Conservation (phyloP, 2,888 invertebrate species). For the Cataglyphis livida region DNA sequence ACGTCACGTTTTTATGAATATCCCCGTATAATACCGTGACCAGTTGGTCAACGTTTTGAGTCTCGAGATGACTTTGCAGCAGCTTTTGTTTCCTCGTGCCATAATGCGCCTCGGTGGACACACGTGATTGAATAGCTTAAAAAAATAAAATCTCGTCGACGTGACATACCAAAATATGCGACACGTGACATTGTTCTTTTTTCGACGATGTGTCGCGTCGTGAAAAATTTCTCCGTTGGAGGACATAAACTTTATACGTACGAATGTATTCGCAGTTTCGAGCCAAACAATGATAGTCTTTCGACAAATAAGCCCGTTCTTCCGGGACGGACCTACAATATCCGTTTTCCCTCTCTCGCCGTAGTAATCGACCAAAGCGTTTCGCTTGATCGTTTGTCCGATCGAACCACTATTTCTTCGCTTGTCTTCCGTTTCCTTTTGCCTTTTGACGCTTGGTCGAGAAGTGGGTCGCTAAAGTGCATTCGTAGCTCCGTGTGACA, state of each 20-base stretch:
- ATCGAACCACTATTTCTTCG: conserved; percentile 39
- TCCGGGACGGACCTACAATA: conserved; percentile 1
- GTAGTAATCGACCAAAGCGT: conserved; percentile 32
- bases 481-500: conserved; percentile 4
- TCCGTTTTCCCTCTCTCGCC: conserved; percentile 14
- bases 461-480: conserved; percentile 21
- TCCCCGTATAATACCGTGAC: background rate
- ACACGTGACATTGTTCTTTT: conserved; percentile 74
- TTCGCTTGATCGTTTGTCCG: conserved; percentile 31
- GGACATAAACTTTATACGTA: conserved; percentile 78
- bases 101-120: conserved; percentile 54
- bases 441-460: conserved; percentile 16
- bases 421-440: conserved; percentile 32
- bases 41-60: background rate
- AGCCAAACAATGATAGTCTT: conserved; percentile 9
- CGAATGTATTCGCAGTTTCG: conserved; percentile 67
- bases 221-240: conserved; percentile 73
- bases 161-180: conserved; percentile 65
- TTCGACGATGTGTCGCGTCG: conserved; percentile 26
- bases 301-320: conserved; percentile 46
- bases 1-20: background rate
- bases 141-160: conserved; percentile 69
- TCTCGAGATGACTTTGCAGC: background rate
- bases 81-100: conserved; percentile 56
- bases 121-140: conserved; percentile 64